Conservation (phyloP, 2,113 vertebrate species). For the Ciconia stormi region DNA sequence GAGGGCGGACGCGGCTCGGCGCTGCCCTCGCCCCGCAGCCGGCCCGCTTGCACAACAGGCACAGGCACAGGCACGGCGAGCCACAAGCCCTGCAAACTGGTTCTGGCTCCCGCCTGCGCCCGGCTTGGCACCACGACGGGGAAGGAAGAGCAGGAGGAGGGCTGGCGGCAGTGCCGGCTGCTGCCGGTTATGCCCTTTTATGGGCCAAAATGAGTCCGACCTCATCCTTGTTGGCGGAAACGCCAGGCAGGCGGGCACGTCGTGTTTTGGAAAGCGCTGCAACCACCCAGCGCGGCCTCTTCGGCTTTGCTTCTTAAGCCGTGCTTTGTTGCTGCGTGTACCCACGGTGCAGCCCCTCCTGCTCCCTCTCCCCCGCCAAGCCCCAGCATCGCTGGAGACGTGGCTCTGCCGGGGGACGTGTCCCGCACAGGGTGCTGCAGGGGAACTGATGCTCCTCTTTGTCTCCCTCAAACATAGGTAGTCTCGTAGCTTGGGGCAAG, state of each 20-base stretch:
- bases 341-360: background rate
- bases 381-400: background rate
- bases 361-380: background rate
- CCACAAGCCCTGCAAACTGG: background rate
- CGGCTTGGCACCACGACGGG: background rate
- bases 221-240: rapidly evolving
- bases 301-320: rapidly evolving
- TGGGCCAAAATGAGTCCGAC: background rate
- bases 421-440: background rate
- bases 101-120: background rate
- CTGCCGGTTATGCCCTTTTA: background rate
- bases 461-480: background rate
- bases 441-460: background rate
- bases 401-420: rapidly evolving
- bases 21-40: background rate
- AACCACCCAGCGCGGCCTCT: background rate
- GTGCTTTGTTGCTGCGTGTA: rapidly evolving
- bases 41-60: slow-evolving; percentile 3
- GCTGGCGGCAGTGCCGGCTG: background rate
- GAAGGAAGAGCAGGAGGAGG: background rate
- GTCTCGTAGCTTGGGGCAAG: background rate
- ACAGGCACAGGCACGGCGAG: background rate
- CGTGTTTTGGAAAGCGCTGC: rapidly evolving
- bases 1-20: background rate
- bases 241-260: background rate